Base-by-base conservation (phyloP, 2,113 vertebrate species). In the Tapirus terrestris region DNA sequence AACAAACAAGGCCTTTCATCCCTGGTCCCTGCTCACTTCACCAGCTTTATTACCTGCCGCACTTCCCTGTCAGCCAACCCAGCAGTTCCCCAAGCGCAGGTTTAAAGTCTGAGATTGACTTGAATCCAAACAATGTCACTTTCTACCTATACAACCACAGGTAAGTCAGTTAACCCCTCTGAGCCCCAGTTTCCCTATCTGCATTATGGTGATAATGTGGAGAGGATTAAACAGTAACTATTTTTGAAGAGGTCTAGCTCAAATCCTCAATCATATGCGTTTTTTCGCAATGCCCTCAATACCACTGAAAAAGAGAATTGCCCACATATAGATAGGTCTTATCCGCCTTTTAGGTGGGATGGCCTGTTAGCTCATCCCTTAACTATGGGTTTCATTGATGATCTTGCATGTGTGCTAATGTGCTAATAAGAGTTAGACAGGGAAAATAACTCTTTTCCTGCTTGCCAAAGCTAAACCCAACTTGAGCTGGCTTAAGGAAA, bases 401-500 rank as follows among this genome's bases (percentile, higher is more conserved):
- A 73, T 56, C n/a, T 97, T 36, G 43, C n/a, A 25, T 45, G 39
- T 76, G 39, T 81, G n/a, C 43, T 75, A 90, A 96, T 58, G 36
- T 43, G 77, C 68, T 76, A 75, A 29, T 76, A 85, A 82, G 73
- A 97, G 67, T 36, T 63, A 86, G 36, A 53, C 75, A 85, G 43
- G 27, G 60, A 87, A 79, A 92, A 77, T 67, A 86, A 89, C 48
- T 48, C 31, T 60, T 96, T 61, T 67, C 63, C 21, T 85, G 61
- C 60, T 53, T 43, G 36, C 58, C 51, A 68, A 94, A 70, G 76
- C 48, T 88, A 87, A 68, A 63, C 73, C 39, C 60, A 92, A 33
- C 91, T 84, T 96, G 65, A 84, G 33, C 39, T 68, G 56, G 76
- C 53, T 83, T 87, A 79, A 90, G 73, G 65, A 80, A 80, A 91